These are phyloP conservation scores for Ancistrus triradiatus DNA, from an alignment of 2,113 vertebrate species.

Conservation along the genomic window DNA sequence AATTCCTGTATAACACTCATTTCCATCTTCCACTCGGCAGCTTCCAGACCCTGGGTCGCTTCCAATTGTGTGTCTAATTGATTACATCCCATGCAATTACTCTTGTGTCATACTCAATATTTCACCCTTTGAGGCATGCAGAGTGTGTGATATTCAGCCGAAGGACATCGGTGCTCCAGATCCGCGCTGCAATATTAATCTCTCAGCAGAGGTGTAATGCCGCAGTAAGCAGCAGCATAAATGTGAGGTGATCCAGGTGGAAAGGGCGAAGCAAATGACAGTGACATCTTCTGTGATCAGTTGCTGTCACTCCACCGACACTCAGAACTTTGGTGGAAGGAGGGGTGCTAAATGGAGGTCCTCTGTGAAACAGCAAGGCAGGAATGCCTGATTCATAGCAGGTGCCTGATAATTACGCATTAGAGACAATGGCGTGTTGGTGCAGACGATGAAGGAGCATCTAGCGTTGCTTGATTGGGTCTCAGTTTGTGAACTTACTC, in stretches of 20 bases:
- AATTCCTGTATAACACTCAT: slow-evolving; percentile 52
- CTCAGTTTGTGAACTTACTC: slow-evolving; percentile 1
- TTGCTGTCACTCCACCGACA: neutral
- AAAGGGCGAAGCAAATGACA: slow-evolving; percentile 23
- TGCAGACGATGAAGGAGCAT: slow-evolving; percentile 2
- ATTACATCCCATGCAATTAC: slow-evolving; percentile 76
- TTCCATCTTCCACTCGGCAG: slow-evolving; percentile 57
- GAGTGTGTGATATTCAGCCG: slow-evolving; percentile 46
- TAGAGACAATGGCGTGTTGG: neutral
- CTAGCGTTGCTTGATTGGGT: neutral
- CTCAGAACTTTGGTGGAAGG: too few species aligned
- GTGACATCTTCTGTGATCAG: neutral
- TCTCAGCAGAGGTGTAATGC: slow-evolving; percentile 29
- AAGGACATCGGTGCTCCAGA: slow-evolving; percentile 56
- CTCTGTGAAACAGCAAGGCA: too few species aligned
- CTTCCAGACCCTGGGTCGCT: slow-evolving; percentile 66
- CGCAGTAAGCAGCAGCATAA: slow-evolving; percentile 35
- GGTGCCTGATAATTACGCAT: slow-evolving; percentile 25
- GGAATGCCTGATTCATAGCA: neutral
- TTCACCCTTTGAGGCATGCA: slow-evolving; percentile 61
- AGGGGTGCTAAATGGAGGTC: too few species aligned
- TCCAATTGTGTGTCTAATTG: slow-evolving; percentile 75
- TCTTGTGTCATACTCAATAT: slow-evolving; percentile 74
- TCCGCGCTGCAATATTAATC: slow-evolving; percentile 40
- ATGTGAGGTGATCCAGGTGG: slow-evolving; percentile 10